phyloP scores from a whole-genome alignment of 2,113 vertebrate species.

The Gnathonemus longibarbis region DNA sequence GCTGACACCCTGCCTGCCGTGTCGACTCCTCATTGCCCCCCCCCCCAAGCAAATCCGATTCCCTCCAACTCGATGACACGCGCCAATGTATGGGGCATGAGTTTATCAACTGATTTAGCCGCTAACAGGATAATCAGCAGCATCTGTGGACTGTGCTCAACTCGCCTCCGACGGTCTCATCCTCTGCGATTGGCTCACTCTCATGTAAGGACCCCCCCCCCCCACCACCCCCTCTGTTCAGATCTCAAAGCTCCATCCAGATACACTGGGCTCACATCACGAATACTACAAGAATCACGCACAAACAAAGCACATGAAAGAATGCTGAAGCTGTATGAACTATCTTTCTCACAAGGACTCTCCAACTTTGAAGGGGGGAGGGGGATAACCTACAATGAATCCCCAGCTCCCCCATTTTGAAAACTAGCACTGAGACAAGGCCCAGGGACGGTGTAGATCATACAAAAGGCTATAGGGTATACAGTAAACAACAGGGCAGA shows the following conservation, averaged over 20 bases:
- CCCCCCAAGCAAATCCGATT: conserved; percentile 84
- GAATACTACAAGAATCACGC: neutral
- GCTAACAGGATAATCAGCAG: conserved; percentile 98
- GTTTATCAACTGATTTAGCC: conserved; percentile 98
- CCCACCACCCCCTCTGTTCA: conserved; percentile 32
- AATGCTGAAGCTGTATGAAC: neutral
- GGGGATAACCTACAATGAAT: neutral
- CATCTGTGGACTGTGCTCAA: conserved; percentile 93
- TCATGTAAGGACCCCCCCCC: conserved; percentile 34
- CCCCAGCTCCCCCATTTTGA: neutral
- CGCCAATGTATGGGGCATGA: conserved; percentile 85
- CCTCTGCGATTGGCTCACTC: conserved; percentile 43
- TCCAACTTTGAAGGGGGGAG: neutral
- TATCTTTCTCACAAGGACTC: neutral
- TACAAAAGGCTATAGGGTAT: neutral
- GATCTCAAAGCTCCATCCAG: conserved; percentile 21
- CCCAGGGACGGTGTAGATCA: neutral
- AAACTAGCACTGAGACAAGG: neutral
- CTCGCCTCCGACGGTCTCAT: conserved; percentile 64
- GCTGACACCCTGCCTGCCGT: conserved; percentile 37
- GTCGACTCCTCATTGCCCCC: conserved; percentile 63
- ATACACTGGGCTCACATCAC: neutral
- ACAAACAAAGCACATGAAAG: neutral
- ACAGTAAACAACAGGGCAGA: neutral
- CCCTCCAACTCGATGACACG: conserved; percentile 99